phyloP scores from a whole-genome alignment of 2,888 invertebrate genomes.

The Heliconius hortense region DNA sequence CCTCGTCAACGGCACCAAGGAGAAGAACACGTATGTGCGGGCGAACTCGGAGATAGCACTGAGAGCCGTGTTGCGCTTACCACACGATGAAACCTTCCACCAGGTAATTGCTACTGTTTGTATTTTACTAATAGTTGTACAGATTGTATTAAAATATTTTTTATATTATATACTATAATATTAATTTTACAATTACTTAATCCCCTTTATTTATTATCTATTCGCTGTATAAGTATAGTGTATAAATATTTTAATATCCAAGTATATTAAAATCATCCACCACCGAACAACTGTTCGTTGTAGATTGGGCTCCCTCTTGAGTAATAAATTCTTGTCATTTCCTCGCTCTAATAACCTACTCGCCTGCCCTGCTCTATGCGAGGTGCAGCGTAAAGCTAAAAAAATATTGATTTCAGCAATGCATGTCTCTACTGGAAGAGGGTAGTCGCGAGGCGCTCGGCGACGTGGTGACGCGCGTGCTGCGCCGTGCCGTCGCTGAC shows the following conservation, averaged over 20 bases:
- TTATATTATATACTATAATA: too few relatives aligned
- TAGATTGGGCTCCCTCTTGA: too few relatives aligned
- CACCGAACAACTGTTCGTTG: too few relatives aligned
- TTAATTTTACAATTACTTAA: neutral
- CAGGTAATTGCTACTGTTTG: conserved; percentile 79
- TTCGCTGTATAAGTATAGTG: too few relatives aligned
- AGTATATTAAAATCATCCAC: too few relatives aligned
- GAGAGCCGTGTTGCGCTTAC: conserved; percentile 90
- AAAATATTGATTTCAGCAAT: conserved; percentile 77
- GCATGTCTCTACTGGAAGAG: conserved; percentile 88
- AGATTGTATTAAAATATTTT: neutral
- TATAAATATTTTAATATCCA: too few relatives aligned
- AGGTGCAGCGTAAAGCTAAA: neutral
- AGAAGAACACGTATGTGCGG: conserved; percentile 97
- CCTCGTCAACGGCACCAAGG: conserved; percentile 98
- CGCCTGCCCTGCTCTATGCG: too few relatives aligned
- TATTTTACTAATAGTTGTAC: too few relatives aligned
- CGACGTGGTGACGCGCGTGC: conserved; percentile 94
- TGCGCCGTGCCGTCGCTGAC: conserved; percentile 90
- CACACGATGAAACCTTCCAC: conserved; percentile 87
- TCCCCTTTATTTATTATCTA: neutral
- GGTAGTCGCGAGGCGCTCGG: conserved; percentile 94
- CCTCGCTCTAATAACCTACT: too few relatives aligned
- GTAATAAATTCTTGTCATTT: too few relatives aligned
- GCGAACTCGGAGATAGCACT: conserved; percentile 96